Conservation (phyloP, 2,113 vertebrate species). For the Ursus arctos region DNA sequence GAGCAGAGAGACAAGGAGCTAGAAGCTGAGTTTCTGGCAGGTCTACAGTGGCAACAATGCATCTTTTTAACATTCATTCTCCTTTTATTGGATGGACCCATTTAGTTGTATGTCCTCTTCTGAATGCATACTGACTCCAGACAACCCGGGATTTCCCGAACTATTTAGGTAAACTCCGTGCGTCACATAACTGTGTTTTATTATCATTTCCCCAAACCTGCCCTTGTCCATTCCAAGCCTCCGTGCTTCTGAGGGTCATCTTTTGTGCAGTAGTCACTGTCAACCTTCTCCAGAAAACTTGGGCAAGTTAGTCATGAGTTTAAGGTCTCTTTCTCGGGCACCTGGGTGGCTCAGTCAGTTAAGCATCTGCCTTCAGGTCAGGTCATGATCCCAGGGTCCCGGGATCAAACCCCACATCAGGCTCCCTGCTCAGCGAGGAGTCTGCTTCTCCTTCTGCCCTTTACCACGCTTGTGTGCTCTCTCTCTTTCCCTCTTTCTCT, state of each 20-base stretch:
- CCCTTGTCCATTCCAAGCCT: background rate
- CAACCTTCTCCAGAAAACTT: background rate
- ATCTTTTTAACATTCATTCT: background rate
- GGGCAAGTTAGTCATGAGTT: background rate
- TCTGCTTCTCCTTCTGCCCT: too few relatives aligned
- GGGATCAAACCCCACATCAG: too few relatives aligned
- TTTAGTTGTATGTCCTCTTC: background rate
- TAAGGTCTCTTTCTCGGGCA: background rate
- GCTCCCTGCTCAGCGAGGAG: too few relatives aligned
- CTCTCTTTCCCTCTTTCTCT: too few relatives aligned
- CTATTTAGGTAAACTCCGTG: background rate
- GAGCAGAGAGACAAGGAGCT: background rate
- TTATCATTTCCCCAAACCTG: background rate
- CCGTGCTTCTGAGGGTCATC: background rate
- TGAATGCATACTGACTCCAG: background rate
- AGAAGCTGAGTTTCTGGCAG: background rate
- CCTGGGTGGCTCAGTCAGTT: too few relatives aligned
- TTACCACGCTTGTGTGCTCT: too few relatives aligned
- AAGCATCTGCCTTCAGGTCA: too few relatives aligned
- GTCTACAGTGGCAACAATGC: too few relatives aligned
- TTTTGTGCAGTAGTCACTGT: background rate
- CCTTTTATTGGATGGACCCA: too few relatives aligned
- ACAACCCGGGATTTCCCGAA: background rate
- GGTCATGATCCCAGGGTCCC: too few relatives aligned
- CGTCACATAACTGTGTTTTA: background rate